These are phyloP conservation scores for Hippocampus barbouri DNA, from an alignment of 2,113 vertebrate genomes.

Conservation along the genomic window DNA sequence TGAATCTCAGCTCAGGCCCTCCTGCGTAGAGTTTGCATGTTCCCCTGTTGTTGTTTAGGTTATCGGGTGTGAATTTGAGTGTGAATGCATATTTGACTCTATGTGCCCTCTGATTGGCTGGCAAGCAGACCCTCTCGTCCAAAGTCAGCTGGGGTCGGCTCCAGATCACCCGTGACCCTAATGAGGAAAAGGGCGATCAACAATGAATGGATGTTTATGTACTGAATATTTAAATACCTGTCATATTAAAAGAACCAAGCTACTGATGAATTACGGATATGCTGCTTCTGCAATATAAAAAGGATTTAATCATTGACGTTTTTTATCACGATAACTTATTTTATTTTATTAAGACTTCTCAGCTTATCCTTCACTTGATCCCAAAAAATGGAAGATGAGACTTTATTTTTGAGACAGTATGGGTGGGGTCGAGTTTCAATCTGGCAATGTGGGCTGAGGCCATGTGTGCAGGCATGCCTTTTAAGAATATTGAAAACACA, in stretches of 20 bases:
- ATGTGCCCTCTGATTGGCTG: neutral
- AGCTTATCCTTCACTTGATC: neutral
- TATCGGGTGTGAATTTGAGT: neutral
- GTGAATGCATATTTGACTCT: neutral
- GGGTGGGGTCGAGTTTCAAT: conserved; percentile 48
- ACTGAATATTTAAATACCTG: neutral
- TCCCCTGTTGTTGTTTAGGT: too few relatives aligned
- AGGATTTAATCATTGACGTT: neutral
- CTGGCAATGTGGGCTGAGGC: conserved; percentile 30
- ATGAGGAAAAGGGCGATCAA: neutral
- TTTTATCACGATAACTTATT: neutral
- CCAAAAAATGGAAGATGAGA: neutral
- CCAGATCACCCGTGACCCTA: neutral
- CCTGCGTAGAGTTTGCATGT: too few relatives aligned
- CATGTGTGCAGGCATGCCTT: conserved; percentile 41
- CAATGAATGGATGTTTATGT: neutral
- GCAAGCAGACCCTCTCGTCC: neutral
- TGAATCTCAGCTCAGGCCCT: too few relatives aligned
- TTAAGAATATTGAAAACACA: conserved; percentile 74
- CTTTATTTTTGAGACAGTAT: conserved; percentile 32
- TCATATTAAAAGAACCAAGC: neutral
- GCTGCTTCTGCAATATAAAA: neutral
- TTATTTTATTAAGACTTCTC: neutral
- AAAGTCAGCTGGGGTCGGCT: neutral
- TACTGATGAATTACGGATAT: neutral